These are phyloP conservation scores for Dissostichus mawsoni DNA, from an alignment of 2,113 vertebrate species.

Conservation along the genomic window DNA sequence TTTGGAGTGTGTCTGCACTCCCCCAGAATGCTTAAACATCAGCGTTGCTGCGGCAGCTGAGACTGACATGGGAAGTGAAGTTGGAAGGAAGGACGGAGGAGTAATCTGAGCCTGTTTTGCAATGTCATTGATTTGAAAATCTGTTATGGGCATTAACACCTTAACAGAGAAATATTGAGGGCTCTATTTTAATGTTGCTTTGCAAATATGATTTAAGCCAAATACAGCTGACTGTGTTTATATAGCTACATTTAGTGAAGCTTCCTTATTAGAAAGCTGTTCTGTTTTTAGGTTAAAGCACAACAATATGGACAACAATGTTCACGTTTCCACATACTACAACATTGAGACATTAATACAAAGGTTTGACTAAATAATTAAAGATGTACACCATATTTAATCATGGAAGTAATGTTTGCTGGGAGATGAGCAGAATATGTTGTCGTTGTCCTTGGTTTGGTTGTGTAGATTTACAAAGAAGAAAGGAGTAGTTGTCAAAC, in stretches of 20 bases:
- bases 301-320: not conserved
- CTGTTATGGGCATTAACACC: not conserved
- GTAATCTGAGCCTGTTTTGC: not conserved
- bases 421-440: slow-evolving; percentile 20
- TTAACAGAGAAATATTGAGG: not conserved
- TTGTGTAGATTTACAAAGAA: not conserved
- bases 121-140: not conserved
- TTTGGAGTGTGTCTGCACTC: slow-evolving; percentile 81
- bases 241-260: not conserved
- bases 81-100: slow-evolving; percentile 17
- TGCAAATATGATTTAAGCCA: not conserved
- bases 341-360: not conserved
- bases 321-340: slow-evolving; percentile 1
- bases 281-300: not conserved
- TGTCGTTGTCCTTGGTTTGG: not conserved
- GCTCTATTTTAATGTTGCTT: not conserved
- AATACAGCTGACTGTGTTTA: not conserved
- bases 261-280: not conserved
- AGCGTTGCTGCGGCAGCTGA: slow-evolving; percentile 74
- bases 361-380: not conserved
- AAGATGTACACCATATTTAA: not conserved
- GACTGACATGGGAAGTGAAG: slow-evolving; percentile 55
- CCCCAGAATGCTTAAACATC: slow-evolving; percentile 78
- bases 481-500: not conserved
- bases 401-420: not conserved